A percentile compares a stretch with the other conserved stretches of the same genome.
Conservation (phyloP, 1,140 invertebrate species). For the Drosophila asahinai region DNA sequence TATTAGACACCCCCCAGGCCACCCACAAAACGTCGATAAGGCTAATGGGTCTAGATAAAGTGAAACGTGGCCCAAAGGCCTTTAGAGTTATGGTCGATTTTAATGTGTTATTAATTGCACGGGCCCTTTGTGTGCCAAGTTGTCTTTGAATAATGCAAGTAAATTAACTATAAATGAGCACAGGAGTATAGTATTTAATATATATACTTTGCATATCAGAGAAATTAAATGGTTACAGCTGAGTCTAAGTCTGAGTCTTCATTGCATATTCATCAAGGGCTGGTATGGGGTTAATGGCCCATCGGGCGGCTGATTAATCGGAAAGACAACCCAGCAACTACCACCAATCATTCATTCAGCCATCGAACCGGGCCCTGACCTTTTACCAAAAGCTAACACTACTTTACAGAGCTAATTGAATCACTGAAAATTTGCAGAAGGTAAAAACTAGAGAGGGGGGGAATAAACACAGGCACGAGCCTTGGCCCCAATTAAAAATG, state of each 20-base stretch:
- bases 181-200: background rate
- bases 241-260: background rate
- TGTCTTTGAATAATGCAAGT: slow-evolving; percentile 3
- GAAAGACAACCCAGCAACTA: background rate
- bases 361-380: slow-evolving; percentile 24
- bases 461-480: slow-evolving; percentile 17
- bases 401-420: slow-evolving; percentile 56
- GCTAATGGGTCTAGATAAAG: slow-evolving; percentile 36
- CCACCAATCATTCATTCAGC: slow-evolving; percentile 8
- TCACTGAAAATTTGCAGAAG: slow-evolving; percentile 48
- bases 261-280: slow-evolving; percentile 4
- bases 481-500: slow-evolving; percentile 69
- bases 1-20: slow-evolving; percentile 36
- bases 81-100: slow-evolving; percentile 28
- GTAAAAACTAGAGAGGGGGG: background rate
- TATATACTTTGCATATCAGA: background rate
- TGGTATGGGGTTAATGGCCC: slow-evolving; percentile 6
- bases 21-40: slow-evolving; percentile 54
- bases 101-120: slow-evolving; percentile 34
- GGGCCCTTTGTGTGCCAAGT: background rate
- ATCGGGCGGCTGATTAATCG: slow-evolving; percentile 25
- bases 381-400: slow-evolving; percentile 3
- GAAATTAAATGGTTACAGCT: background rate
- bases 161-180: background rate
- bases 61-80: slow-evolving; percentile 6